phyloP scores from a whole-genome alignment of 2,888 invertebrate species.

The Phyllotreta striolata region DNA sequence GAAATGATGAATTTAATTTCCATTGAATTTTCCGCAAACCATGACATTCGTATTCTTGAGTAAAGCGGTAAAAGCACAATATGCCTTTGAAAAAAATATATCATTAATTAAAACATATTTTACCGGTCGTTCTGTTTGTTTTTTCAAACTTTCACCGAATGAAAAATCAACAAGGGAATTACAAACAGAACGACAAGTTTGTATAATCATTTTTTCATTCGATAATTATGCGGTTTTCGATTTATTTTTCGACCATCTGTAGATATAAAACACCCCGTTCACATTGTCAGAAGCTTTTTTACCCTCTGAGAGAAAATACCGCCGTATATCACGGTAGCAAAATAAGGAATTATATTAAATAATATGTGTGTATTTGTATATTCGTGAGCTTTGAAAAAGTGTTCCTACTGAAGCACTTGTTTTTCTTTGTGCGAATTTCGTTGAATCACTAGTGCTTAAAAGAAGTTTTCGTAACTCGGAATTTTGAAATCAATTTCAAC shows the following conservation, averaged over 20 bases:
- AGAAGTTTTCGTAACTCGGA: neutral
- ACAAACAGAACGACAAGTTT: neutral
- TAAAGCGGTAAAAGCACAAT: neutral
- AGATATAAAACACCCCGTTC: constrained; percentile 48
- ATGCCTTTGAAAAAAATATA: neutral
- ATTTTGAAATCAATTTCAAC: too few species aligned
- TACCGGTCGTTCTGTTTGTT: neutral
- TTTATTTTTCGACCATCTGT: constrained; percentile 40
- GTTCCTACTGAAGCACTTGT: constrained; percentile 46
- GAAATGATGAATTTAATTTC: too few species aligned
- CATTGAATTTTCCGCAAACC: too few species aligned
- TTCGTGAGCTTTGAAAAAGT: constrained; percentile 31
- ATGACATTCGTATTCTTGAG: constrained; percentile 28
- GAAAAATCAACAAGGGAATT: neutral
- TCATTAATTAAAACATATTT: too few species aligned
- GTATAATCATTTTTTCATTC: constrained; percentile 15
- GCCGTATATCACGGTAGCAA: constrained; percentile 15
- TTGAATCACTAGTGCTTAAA: constrained; percentile 15
- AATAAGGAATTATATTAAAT: constrained; percentile 36
- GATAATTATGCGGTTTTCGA: constrained; percentile 8
- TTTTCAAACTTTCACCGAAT: neutral
- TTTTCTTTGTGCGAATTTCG: neutral
- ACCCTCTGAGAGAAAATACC: constrained; percentile 40
- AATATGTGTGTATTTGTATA: constrained; percentile 20
- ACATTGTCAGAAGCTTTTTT: constrained; percentile 26